A percentile compares a stretch with the other conserved stretches of the same genome.
Conservation (phyloP, 2,797 vertebrate species). For the Phaenicophaeus curvirostris region DNA sequence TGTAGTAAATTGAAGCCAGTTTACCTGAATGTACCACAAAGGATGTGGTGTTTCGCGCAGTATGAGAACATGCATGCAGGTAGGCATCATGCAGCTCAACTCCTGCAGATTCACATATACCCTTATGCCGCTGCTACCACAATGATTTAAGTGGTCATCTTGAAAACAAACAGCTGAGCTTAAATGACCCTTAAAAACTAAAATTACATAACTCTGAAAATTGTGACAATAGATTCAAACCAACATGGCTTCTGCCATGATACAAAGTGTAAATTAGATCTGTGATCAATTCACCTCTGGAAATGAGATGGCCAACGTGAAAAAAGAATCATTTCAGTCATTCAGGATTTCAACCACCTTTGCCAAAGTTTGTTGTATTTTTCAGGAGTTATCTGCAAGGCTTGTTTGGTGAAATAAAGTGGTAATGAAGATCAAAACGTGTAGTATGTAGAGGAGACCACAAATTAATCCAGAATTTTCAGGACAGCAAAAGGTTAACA, state of each 20-base stretch:
- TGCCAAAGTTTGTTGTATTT: background rate
- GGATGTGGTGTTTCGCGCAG: background rate
- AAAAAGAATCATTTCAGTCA: background rate
- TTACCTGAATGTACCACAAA: background rate
- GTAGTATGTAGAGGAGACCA: background rate
- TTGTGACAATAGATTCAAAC: background rate
- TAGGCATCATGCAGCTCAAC: background rate
- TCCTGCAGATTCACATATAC: background rate
- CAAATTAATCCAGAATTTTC: background rate
- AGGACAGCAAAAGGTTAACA: background rate
- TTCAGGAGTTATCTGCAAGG: background rate
- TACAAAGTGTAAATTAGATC: background rate
- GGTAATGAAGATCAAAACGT: rapidly evolving
- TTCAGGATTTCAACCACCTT: background rate
- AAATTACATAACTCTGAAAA: background rate
- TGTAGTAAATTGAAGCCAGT: background rate
- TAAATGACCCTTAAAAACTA: background rate
- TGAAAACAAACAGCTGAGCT: background rate
- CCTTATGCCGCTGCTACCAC: background rate
- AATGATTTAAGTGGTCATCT: background rate
- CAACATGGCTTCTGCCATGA: background rate
- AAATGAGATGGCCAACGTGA: background rate
- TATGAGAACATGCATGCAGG: background rate
- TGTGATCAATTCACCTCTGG: background rate
- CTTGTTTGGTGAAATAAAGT: background rate